phyloP scores from a whole-genome alignment of 2,113 vertebrate species.

The Stigmatopora argus region DNA sequence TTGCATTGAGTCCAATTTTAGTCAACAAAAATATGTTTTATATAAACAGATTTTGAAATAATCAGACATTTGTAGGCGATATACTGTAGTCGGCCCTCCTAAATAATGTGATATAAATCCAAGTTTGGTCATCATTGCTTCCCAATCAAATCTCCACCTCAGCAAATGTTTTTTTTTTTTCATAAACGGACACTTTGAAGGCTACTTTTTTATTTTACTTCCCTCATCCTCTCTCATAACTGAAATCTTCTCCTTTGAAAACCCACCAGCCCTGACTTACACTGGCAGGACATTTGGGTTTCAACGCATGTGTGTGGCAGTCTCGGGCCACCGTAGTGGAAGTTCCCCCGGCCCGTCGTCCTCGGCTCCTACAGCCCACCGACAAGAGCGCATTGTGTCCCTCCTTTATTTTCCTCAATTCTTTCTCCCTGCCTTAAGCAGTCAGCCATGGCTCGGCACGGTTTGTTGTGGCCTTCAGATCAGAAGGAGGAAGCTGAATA shows the following conservation, averaged over 20 bases:
- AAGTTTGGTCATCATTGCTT: neutral
- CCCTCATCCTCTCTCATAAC: neutral
- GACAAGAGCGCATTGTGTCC: slow-evolving; percentile 68
- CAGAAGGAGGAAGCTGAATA: slow-evolving; percentile 77
- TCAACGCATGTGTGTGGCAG: slow-evolving; percentile 53
- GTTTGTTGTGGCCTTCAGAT: slow-evolving; percentile 74
- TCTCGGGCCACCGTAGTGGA: slow-evolving; percentile 50
- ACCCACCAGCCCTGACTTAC: neutral
- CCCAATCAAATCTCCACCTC: neutral
- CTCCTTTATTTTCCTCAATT: slow-evolving; percentile 39
- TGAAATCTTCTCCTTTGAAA: neutral
- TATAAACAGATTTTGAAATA: too few relatives aligned
- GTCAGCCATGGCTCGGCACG: slow-evolving; percentile 71
- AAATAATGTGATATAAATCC: neutral
- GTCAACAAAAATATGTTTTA: too few relatives aligned
- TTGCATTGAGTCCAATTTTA: too few relatives aligned
- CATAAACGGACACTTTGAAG: neutral
- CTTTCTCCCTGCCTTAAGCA: slow-evolving; percentile 64
- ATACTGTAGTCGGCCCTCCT: neutral
- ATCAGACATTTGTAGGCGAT: too few relatives aligned
- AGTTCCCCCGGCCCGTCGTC: slow-evolving; percentile 48
- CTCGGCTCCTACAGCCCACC: slow-evolving; percentile 57
- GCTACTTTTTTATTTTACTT: neutral
- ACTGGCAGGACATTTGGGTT: slow-evolving; percentile 28
- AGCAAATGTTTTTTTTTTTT: neutral